Evolutionary conservation across 1,140 invertebrate genomes (phyloP).

Genomic region (Ips typographus): DNA sequence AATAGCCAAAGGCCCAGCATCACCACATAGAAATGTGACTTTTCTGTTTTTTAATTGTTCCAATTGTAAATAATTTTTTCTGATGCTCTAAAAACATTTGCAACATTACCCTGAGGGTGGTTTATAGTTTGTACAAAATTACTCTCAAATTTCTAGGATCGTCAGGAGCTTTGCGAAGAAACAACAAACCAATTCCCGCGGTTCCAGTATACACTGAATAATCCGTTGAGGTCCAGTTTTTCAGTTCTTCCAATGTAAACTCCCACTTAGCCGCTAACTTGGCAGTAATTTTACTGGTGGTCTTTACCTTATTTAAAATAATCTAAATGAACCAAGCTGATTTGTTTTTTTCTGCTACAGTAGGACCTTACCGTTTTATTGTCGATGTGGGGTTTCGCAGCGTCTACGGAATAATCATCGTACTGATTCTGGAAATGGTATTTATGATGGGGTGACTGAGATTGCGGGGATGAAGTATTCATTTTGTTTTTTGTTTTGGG

Average conservation of each 20-base stretch:
- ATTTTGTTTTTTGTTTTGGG: no score
- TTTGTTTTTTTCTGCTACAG: not conserved
- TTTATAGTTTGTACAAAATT: slow-evolving; percentile 1
- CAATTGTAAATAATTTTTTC: slow-evolving; percentile 44
- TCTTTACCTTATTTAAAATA: slow-evolving; percentile 19
- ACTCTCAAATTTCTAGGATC: slow-evolving; percentile 43
- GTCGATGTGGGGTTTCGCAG: slow-evolving; percentile 32
- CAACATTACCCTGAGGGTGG: not conserved
- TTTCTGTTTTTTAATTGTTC: slow-evolving; percentile 54
- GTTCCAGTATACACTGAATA: slow-evolving; percentile 59
- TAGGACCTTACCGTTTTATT: slow-evolving; percentile 28
- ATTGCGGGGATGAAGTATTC: not conserved
- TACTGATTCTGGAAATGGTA: slow-evolving; percentile 39
- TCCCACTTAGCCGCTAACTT: slow-evolving; percentile 45
- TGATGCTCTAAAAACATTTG: slow-evolving; percentile 25
- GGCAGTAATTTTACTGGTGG: slow-evolving; percentile 35
- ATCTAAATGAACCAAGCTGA: not conserved
- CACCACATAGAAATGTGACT: slow-evolving; percentile 76
- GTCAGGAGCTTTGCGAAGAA: slow-evolving; percentile 42
- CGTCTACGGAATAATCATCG: slow-evolving; percentile 36
- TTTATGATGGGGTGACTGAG: slow-evolving; percentile 13
- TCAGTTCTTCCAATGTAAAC: slow-evolving; percentile 39
- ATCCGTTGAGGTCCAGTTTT: slow-evolving; percentile 49
- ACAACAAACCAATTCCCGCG: slow-evolving; percentile 54
- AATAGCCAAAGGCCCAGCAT: slow-evolving; percentile 73